These are phyloP conservation scores for Drosophila setifemur DNA, from an alignment of 1,140 invertebrate species.

Conservation along the genomic window DNA sequence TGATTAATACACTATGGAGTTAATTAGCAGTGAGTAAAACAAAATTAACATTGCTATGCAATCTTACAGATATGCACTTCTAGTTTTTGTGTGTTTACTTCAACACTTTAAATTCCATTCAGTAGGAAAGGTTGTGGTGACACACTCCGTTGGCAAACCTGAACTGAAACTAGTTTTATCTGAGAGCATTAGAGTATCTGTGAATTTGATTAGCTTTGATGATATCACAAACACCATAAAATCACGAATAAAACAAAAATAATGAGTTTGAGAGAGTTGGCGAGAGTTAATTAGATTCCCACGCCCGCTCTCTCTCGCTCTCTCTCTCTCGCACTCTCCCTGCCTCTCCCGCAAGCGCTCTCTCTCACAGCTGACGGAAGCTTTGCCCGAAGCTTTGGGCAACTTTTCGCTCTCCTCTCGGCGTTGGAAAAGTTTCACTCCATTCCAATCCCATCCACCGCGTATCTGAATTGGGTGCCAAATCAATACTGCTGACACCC, in stretches of 20 bases:
- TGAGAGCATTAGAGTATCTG: background rate
- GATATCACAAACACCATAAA: conserved; percentile 37
- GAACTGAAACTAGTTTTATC: conserved; percentile 15
- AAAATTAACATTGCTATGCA: too few relatives aligned
- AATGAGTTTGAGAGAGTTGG: background rate
- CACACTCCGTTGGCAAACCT: background rate
- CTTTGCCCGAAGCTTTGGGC: conserved; percentile 41
- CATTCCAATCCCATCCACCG: conserved; percentile 18
- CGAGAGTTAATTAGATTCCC: background rate
- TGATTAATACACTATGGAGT: too few relatives aligned
- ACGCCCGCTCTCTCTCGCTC: background rate
- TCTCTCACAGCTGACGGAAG: conserved; percentile 24
- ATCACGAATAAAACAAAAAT: conserved; percentile 12
- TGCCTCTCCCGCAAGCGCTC: too few relatives aligned
- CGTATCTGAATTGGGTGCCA: conserved; percentile 23
- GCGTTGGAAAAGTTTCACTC: conserved; percentile 38
- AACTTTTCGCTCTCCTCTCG: conserved; percentile 29
- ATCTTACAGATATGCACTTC: too few relatives aligned
- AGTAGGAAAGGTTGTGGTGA: too few relatives aligned
- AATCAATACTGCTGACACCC: conserved; percentile 49
- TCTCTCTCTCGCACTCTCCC: background rate
- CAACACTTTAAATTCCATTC: background rate
- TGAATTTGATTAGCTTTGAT: background rate
- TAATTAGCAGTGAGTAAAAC: too few relatives aligned
- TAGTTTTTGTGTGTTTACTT: too few relatives aligned